These are phyloP conservation scores for Leptoteleia sp. DNA, from an alignment of 1,140 invertebrate genomes.

Conservation along the genomic window DNA sequence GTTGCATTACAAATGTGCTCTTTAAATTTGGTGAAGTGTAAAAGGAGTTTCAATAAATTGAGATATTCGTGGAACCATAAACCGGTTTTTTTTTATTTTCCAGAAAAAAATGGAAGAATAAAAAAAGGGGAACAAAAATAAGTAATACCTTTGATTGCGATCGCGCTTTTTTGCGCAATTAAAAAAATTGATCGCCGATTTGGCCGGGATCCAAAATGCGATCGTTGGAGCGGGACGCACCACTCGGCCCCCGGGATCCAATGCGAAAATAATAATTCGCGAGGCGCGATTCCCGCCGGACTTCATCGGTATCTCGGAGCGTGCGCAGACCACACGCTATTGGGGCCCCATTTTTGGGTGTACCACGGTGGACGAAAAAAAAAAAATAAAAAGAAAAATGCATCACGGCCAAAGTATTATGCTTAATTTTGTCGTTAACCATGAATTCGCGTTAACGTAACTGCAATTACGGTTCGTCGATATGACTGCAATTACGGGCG, in stretches of 20 bases:
- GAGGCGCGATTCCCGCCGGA: slow-evolving; percentile 60
- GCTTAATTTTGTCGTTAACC: slow-evolving; percentile 63
- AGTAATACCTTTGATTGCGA: too few species aligned
- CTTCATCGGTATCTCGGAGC: slow-evolving; percentile 70
- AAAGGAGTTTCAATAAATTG: slow-evolving; percentile 2
- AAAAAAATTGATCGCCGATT: too few species aligned
- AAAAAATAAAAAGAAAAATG: too few species aligned
- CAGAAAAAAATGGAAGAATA: too few species aligned
- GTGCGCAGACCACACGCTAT: slow-evolving; percentile 74
- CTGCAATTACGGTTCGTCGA: slow-evolving; percentile 53
- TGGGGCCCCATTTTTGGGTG: slow-evolving; percentile 73
- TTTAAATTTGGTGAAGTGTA: not conserved
- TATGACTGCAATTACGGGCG: slow-evolving; percentile 38
- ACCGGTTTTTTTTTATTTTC: too few species aligned
- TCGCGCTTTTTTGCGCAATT: too few species aligned
- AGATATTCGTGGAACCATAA: not conserved
- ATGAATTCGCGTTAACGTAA: slow-evolving; percentile 45
- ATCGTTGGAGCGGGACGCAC: too few species aligned
- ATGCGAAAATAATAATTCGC: slow-evolving; percentile 67
- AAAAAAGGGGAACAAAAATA: too few species aligned
- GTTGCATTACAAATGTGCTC: slow-evolving; percentile 3
- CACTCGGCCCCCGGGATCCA: not conserved
- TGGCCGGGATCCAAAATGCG: too few species aligned
- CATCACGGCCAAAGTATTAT: slow-evolving; percentile 40
- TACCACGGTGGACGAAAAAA: too few species aligned